Evolutionary conservation across 1,140 invertebrate species (phyloP).

Genomic region (Leptonema lineaticorne): DNA sequence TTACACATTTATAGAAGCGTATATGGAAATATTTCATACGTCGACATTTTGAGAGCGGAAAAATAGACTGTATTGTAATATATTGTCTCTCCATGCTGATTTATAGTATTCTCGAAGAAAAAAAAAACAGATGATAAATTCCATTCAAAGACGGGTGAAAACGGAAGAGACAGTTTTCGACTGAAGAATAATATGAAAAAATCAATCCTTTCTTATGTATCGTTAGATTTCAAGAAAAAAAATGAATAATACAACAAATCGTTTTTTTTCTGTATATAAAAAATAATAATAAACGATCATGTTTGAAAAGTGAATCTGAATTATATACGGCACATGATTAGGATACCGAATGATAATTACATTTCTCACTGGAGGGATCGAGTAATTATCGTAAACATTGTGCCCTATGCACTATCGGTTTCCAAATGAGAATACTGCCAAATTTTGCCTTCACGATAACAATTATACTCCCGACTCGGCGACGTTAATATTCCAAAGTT

Average conservation of each 20-base stretch:
- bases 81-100: slow-evolving; percentile 11
- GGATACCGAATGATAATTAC: background rate
- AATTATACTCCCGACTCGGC: background rate
- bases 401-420: slow-evolving; percentile 4
- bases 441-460: background rate
- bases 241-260: too few relatives aligned
- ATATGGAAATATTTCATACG: slow-evolving; percentile 1
- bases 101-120: background rate
- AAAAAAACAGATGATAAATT: slow-evolving; percentile 9
- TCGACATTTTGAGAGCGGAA: background rate
- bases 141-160: background rate
- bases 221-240: too few relatives aligned
- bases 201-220: too few relatives aligned
- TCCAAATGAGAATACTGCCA: background rate
- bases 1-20: too few relatives aligned
- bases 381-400: slow-evolving; percentile 14
- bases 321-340: too few relatives aligned
- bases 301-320: too few relatives aligned
- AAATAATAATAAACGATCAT: too few relatives aligned
- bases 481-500: too few relatives aligned
- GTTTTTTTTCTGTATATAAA: too few relatives aligned
- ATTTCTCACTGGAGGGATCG: slow-evolving; percentile 1
- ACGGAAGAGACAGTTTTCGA: too few relatives aligned
- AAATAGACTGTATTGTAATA: background rate
- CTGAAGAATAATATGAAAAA: too few relatives aligned